These are phyloP conservation scores for Petrosia ficiformis DNA, from an alignment of 37 sponge, comb jelly and placozoan species.

Conservation along the genomic window DNA sequence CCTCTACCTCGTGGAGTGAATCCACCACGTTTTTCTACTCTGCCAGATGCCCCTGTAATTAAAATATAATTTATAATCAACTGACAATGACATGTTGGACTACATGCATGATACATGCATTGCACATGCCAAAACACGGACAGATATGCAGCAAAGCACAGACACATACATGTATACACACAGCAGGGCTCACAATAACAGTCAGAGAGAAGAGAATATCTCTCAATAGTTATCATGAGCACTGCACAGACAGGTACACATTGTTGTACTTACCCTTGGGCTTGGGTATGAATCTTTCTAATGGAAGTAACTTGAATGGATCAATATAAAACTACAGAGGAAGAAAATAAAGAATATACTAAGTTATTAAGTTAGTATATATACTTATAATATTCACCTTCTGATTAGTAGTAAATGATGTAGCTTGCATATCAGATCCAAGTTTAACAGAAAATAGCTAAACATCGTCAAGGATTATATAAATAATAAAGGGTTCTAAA, in stretches of 20 bases:
- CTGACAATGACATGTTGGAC: too few relatives aligned
- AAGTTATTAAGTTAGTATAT: neutral
- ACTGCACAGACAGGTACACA: neutral
- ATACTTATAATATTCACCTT: slow-evolving; percentile 51
- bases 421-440: slow-evolving; percentile 76
- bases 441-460: slow-evolving; percentile 91
- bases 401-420: slow-evolving; percentile 74
- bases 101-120: too few relatives aligned
- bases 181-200: too few relatives aligned
- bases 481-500: neutral
- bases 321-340: slow-evolving; percentile 79
- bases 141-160: too few relatives aligned
- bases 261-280: slow-evolving; percentile 46
- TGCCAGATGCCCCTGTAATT: neutral
- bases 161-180: too few relatives aligned
- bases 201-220: neutral
- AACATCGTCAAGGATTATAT: slow-evolving; percentile 16
- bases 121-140: too few relatives aligned
- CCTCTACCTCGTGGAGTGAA: slow-evolving; percentile 52
- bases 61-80: neutral
- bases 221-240: neutral
- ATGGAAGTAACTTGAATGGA: slow-evolving; percentile 89
- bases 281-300: slow-evolving; percentile 79
- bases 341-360: neutral
- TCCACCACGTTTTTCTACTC: slow-evolving; percentile 27